Conservation (phyloP, 2,797 vertebrate genomes). For the Psittacula derbiana region DNA sequence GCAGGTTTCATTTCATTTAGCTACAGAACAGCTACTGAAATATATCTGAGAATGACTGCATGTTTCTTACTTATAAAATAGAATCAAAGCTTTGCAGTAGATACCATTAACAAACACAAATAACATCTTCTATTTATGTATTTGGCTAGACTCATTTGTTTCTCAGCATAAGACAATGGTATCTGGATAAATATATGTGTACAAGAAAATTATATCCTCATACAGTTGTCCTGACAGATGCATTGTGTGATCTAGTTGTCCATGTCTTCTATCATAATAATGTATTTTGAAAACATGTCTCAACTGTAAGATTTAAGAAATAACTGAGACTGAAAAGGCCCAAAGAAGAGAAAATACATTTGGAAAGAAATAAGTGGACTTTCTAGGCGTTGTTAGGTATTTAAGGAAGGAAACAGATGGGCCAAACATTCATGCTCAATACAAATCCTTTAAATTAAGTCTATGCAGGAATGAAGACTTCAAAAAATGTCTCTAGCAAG, state of each 20-base stretch:
- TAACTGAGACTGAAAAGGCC: neutral
- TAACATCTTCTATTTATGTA: neutral
- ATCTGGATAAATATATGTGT: neutral
- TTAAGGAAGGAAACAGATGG: neutral
- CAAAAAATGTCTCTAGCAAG: neutral
- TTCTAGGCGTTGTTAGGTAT: neutral
- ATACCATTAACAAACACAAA: neutral
- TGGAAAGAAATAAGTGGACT: neutral
- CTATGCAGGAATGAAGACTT: neutral
- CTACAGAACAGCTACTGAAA: neutral
- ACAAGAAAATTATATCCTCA: neutral
- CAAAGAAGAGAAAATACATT: neutral
- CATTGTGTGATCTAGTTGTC: neutral
- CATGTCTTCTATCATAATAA: neutral
- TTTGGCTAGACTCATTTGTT: neutral
- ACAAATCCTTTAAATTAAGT: neutral
- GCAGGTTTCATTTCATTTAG: neutral
- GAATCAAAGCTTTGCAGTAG: neutral
- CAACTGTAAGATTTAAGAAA: neutral
- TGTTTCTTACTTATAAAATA: neutral
- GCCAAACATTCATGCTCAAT: neutral
- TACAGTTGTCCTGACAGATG: neutral
- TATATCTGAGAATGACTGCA: neutral
- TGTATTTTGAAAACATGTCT: too few relatives aligned
- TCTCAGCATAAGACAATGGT: neutral